These are phyloP conservation scores for Actenoides hombroni DNA, from an alignment of 2,113 vertebrate species.

Conservation along the genomic window DNA sequence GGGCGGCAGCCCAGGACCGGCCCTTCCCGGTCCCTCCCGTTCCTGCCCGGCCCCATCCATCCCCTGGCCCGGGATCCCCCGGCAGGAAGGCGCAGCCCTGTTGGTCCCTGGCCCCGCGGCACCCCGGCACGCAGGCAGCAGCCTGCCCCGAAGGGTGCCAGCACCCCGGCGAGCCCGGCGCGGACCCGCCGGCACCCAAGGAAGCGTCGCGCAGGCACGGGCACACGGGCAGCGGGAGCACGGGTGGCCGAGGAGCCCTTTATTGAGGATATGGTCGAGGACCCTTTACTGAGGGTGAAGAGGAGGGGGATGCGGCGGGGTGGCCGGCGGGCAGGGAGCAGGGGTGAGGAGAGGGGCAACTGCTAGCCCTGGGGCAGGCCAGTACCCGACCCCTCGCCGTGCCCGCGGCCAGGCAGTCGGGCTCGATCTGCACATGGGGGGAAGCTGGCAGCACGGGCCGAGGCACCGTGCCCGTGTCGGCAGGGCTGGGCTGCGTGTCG, in stretches of 20 bases:
- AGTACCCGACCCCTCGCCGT: background rate
- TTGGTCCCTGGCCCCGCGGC: background rate
- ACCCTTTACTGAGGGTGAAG: background rate
- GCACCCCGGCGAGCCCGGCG: background rate
- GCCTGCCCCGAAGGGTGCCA: background rate
- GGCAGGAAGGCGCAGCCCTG: background rate
- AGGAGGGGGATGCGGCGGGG: background rate
- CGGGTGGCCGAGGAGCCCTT: background rate
- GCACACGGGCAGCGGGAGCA: background rate
- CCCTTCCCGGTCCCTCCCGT: background rate
- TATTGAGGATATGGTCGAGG: background rate
- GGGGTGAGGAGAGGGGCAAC: background rate
- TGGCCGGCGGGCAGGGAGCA: background rate
- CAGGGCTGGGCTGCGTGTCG: background rate
- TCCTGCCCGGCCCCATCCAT: accelerated
- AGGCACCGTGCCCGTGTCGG: background rate
- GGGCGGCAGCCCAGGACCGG: no score
- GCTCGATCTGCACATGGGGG: background rate
- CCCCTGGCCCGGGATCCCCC: no score
- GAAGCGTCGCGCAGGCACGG: background rate
- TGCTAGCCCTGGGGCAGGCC: background rate
- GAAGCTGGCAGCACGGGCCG: background rate
- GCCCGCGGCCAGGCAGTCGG: background rate
- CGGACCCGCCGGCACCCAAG: background rate
- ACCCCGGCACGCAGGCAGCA: background rate